Evolutionary conservation across 2,113 vertebrate genomes (phyloP).

Genomic region (Oryzias melastigma): DNA sequence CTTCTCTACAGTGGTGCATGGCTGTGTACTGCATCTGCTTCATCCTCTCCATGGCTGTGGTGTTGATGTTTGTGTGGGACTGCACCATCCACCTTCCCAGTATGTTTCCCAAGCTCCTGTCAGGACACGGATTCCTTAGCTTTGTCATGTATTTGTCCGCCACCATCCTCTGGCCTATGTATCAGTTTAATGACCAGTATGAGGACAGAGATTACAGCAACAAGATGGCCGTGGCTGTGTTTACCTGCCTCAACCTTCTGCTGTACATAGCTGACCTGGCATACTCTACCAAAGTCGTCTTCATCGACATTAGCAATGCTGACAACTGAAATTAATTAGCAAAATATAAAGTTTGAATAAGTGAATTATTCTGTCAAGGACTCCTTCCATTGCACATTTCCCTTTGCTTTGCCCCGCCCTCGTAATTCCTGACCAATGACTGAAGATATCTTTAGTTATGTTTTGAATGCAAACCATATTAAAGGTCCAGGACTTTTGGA

Average conservation of each 20-base stretch:
- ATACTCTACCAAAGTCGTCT: constrained; percentile 78
- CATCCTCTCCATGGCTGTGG: constrained; percentile 81
- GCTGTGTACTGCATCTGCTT: constrained; percentile 87
- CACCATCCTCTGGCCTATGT: constrained; percentile 83
- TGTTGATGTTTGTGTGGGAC: constrained; percentile 81
- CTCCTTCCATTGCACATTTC: too few species aligned
- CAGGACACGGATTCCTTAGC: constrained; percentile 75
- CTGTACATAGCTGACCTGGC: constrained; percentile 82
- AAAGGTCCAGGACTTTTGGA: too few species aligned
- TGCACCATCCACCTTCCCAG: constrained; percentile 81
- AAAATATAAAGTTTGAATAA: too few species aligned
- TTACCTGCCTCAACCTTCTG: constrained; percentile 85
- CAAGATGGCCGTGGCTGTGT: constrained; percentile 66
- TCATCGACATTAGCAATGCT: constrained; percentile 67
- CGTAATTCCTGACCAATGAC: too few species aligned
- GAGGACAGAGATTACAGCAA: fast-evolving
- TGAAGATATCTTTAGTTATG: too few species aligned
- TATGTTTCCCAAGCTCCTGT: constrained; percentile 84
- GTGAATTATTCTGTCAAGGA: too few species aligned
- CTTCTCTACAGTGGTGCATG: constrained; percentile 82
- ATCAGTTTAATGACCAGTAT: constrained; percentile 67
- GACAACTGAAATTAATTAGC: constrained; percentile 42
- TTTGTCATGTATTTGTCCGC: constrained; percentile 78
- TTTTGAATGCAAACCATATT: too few species aligned
- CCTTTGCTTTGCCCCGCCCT: too few species aligned